phyloP scores from a whole-genome alignment of 2,888 invertebrate species.

The Melieria omissa region DNA sequence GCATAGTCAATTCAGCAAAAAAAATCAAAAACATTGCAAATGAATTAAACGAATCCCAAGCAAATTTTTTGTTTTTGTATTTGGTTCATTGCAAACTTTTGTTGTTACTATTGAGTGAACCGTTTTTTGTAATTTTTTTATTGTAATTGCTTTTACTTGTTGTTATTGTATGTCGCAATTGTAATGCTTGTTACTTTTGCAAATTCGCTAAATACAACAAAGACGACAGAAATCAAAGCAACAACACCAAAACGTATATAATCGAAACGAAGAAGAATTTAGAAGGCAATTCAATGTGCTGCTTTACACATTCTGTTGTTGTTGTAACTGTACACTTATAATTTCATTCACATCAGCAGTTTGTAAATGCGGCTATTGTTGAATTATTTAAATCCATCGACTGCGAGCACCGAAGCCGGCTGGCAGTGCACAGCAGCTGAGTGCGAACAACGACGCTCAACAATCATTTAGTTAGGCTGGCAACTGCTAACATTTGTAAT shows the following conservation, averaged over 20 bases:
- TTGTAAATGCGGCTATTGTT: conserved; percentile 22
- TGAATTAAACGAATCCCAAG: too few species aligned
- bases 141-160: background rate
- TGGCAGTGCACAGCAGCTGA: too few species aligned
- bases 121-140: background rate
- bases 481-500: too few species aligned
- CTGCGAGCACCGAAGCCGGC: background rate
- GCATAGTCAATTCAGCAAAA: too few species aligned
- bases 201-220: too few species aligned
- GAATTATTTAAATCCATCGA: conserved; percentile 1
- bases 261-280: too few species aligned
- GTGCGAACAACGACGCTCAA: too few species aligned
- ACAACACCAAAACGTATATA: too few species aligned
- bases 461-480: too few species aligned
- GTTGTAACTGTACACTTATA: conserved; percentile 5
- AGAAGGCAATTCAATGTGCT: background rate
- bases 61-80: background rate
- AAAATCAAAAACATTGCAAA: too few species aligned
- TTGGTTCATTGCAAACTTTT: background rate
- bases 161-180: background rate
- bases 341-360: conserved; percentile 22
- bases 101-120: background rate
- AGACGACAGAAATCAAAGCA: too few species aligned
- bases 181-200: too few species aligned
- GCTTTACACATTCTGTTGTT: background rate